Evolutionary conservation across 1,140 invertebrate species (phyloP), one percentile per base, ranked within the genome.

Genomic region (Diachasmimorpha longicaudata): DNA sequence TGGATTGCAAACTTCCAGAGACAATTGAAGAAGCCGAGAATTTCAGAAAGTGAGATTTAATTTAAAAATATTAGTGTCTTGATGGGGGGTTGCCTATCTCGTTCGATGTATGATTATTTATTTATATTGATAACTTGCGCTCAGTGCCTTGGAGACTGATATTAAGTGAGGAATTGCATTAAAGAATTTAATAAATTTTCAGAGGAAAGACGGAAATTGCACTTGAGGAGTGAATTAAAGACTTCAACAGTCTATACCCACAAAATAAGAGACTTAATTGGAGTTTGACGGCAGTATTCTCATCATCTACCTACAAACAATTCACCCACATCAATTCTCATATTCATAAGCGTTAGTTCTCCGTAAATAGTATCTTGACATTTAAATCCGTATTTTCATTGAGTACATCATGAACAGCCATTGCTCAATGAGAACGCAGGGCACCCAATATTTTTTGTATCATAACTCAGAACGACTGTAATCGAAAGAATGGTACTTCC

Each of bases 1-100:
- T 87, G 75, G 88, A 90, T 44, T 90, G 87, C 72, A 88, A 91
- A 76, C 84, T 93, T 21, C 92, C 92, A 16, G 91, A 92, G 77
- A 92, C 91, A 11, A 85, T 91, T 75, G 89, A 91, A 81, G 91
- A 91, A 75, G 90, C 89, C 16, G 91, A 92, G 84, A 89, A 88
- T 67, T 91, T 91, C 82, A 88, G 89, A 83, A 90, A 86, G 88
- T 86, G 76, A 66, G 55, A 72, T 66, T 44, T 58, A 39, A 44
- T 66, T 73, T 44, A 42, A 44, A 42, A 55, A 48, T n/a, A 42
- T 23, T 71, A 48, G 44, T 23, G 39, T 3, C 31, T 55, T 55
- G 13, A 9, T 21, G 48, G 6, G 8, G 9, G 13, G 4, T 16
- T 55, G 48, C n/a, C n/a, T 55, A n/a, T 1, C 14, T 55, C 14